phyloP scores from a whole-genome alignment of 2,888 invertebrate genomes.

The Chironomus tentans region DNA sequence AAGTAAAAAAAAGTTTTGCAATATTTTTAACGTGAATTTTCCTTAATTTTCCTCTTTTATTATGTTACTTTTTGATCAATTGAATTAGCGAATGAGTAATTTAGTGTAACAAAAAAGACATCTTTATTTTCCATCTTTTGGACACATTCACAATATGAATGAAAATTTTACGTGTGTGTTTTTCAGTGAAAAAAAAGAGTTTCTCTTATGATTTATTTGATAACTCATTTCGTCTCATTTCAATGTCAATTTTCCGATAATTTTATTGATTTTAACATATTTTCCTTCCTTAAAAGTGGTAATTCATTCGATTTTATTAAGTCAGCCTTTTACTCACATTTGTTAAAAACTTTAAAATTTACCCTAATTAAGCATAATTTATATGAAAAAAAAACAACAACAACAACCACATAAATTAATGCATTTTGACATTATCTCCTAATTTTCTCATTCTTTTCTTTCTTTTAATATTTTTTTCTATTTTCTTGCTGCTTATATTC shows the following conservation, averaged over 20 bases:
- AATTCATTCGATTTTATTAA: background rate
- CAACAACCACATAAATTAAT: background rate
- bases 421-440: background rate
- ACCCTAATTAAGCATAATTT: no score
- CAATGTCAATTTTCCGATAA: slow-evolving; percentile 22
- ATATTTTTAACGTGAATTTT: background rate
- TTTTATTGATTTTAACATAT: slow-evolving; percentile 7
- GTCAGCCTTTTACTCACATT: background rate
- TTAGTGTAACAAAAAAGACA: slow-evolving; percentile 11
- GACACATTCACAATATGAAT: background rate
- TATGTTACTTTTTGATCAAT: background rate
- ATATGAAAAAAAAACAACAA: no score
- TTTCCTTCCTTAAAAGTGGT: background rate
- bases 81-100: slow-evolving; percentile 25
- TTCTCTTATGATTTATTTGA: no score
- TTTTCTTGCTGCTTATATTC: slow-evolving; percentile 6
- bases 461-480: background rate
- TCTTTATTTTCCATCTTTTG: background rate
- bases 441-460: background rate
- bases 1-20: slow-evolving; percentile 2
- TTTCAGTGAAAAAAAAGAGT: background rate
- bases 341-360: no score
- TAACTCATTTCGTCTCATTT: background rate
- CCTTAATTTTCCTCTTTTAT: background rate
- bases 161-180: background rate